Evolutionary conservation across 2,888 invertebrate genomes (phyloP).

Genomic region (Omphaloscelis lunosa): DNA sequence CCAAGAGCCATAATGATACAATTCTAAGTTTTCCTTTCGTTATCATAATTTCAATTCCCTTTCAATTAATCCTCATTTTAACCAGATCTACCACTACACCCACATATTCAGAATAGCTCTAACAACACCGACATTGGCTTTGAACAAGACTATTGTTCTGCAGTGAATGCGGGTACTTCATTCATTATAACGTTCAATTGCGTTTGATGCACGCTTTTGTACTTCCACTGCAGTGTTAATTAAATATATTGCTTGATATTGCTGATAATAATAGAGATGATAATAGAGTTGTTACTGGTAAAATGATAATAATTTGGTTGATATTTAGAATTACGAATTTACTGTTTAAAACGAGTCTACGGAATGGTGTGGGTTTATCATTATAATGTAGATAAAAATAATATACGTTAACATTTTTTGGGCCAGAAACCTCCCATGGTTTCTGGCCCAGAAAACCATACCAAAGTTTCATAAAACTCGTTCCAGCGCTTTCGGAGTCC

Average conservation of each 20-base stretch:
- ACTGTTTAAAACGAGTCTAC: no score
- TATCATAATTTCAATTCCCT: background rate
- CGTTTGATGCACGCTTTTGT: constrained; percentile 37
- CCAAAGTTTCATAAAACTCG: no score
- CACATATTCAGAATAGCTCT: constrained; percentile 25
- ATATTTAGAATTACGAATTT: no score
- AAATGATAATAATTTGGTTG: no score
- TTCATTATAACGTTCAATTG: constrained; percentile 51
- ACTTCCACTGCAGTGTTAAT: constrained; percentile 3
- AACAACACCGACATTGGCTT: constrained; percentile 45
- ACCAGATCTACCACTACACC: background rate
- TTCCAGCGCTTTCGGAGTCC: no score
- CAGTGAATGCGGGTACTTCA: constrained; percentile 52
- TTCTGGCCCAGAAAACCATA: no score
- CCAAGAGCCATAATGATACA: background rate
- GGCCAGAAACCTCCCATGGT: no score
- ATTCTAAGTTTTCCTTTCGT: background rate
- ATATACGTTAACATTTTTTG: no score
- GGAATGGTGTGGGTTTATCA: no score
- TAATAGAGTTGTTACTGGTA: background rate
- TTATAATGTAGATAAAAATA: no score
- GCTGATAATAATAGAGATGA: no score
- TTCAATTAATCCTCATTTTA: constrained; percentile 3
- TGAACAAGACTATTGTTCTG: constrained; percentile 43
- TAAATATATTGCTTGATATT: constrained; percentile 11